Evolutionary conservation across 2,797 vertebrate genomes (phyloP), one percentile per base, ranked within the genome.

Genomic region (Eospalax fontanierii): DNA sequence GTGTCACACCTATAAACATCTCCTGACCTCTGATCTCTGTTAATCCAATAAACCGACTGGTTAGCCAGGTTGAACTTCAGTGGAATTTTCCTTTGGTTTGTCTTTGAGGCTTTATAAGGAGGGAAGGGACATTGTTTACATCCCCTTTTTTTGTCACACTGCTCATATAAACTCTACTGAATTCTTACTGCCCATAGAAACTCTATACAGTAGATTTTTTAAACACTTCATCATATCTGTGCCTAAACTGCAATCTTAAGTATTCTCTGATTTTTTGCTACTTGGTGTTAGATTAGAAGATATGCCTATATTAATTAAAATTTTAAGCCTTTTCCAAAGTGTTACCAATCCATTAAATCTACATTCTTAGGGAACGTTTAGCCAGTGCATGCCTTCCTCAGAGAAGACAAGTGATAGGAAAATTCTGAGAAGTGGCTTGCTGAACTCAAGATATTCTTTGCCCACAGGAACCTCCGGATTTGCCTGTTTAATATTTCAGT

Each of bases 161-260:
- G 79, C 79, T 35, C 35, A 63, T 40, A 81, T 61, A 63, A 80
- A 61, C 35, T 80, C 35, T 28, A 61, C 54, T 28, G 24, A 26
- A 24, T 12, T 59, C 54, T 35, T 35, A 80, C 21, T 38, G 12
- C 1, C 87, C 43, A 35, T 26, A 65, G 66, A 65, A 91, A 79
- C 15, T 43, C 30, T 68, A 12, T 84, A 19, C 59, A 33, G 22
- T 86, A 65, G 19, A 15, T 50, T 50, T 86, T 84, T 71, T 81
- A 46, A 35, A 74, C 26, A 91, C 74, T 9, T 9, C n/a, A 33
- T 84, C 1, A 33, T 81, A 87, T 38, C 6, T 66, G 1, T 89
- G 26, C 18, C 18, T 91, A 30, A 33, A 4, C 50, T 96, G 95
- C 35, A 87, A 14, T 86, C 85, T 71, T 89, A 61, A 63, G 30